Base-by-base conservation (phyloP, 2,888 invertebrate species). In the Zygothrica quintamaculata region DNA sequence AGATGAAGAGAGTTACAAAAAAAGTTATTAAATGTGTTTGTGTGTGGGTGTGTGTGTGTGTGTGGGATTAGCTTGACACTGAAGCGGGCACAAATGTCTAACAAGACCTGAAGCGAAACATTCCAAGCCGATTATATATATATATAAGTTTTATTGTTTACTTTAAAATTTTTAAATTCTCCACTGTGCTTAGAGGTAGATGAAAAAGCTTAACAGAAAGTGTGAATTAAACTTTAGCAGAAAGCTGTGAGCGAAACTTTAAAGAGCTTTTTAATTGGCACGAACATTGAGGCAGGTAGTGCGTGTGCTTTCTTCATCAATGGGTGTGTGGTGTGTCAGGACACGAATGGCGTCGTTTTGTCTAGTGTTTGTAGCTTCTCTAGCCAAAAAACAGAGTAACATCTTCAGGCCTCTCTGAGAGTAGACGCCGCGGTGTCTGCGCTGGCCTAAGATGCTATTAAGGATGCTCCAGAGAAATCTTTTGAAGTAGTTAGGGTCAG, bases 261-360 rank as follows among this genome's bases (percentile, higher is more conserved):
- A 3, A 16, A 9, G 39, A 79, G 79, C 84, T 84, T 79, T 84
- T 79, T 84, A 84, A 80, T 84, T 84, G 84, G 71, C 74, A 74
- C 61, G 44, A 65, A 68, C 57, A 68, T 73, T 81, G 75, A 50
- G 68, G 65, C 61, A 65, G 80, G 74, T 66, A 77, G 52, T 50
- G 37, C 70, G 51, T 8, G n/a, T 37, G 22, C 37, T 12, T 34
- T 55, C 18, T 22, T 22, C 18, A 22, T 22, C 18, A 3, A 9
- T 29, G 25, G 5, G 5, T n/a, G 22, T 16, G 13, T 43, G 26
- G 50, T 52, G 55, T 5, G 9, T 26, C n/a, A 44, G 59, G 40
- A 56, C 40, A 58, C 18, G 50, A 43, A 51, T 37, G 70, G 73
- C 73, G 73, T 70, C 73, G 36, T 37, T 43, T 74, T 66, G 73